Base-by-base conservation (phyloP, 2,113 vertebrate species). In the Montifringilla adamsi region DNA sequence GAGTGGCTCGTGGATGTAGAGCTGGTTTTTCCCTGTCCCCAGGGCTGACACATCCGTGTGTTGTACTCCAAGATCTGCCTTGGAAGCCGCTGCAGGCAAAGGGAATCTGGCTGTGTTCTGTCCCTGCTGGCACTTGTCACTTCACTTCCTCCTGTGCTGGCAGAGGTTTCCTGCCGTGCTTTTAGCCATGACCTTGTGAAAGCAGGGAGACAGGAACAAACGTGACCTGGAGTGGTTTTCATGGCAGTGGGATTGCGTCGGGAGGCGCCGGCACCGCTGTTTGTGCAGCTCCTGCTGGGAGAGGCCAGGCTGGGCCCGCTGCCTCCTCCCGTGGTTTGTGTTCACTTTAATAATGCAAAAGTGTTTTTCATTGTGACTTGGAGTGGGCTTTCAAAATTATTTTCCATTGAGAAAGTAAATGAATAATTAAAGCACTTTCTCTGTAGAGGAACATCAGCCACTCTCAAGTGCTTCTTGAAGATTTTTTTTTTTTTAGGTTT, bases 1-100 rank as follows among this genome's bases (percentile, higher is more conserved):
- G 13, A 20, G 11, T 28, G 50, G 26, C 67, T 92, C 46, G 7
- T 6, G 8, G 60, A 20, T 3, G 22, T 80, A 60, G 69, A 53
- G 47, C 43, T 15, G 3, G 0, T 22, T 59, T 49, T 72, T 66
- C 66, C 59, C 64, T 70, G 28, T 69, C 24, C 0, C 37, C 49
- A 18, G 0, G 9, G 9, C 55, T 64, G 63, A 21, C 58, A n/a
- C 16, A 4, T 2, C 5, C 1, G 0, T 47, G 9, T 39, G 10
- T 21, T 60, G 10, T 41, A 63, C 89, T 81, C 49, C 17, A 17
- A 9, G 33, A 24, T 20, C 6, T 12, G 19, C 64, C 39, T 35
- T 28, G 87, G 66, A 47, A 62, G 41, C 22, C 0, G 1, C 76
- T 37, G 31, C 1, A 4, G 72, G 55, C 68, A 26, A 7, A 70